Evolutionary conservation across 2,797 vertebrate species (phyloP).

Genomic region (Manis javanica): DNA sequence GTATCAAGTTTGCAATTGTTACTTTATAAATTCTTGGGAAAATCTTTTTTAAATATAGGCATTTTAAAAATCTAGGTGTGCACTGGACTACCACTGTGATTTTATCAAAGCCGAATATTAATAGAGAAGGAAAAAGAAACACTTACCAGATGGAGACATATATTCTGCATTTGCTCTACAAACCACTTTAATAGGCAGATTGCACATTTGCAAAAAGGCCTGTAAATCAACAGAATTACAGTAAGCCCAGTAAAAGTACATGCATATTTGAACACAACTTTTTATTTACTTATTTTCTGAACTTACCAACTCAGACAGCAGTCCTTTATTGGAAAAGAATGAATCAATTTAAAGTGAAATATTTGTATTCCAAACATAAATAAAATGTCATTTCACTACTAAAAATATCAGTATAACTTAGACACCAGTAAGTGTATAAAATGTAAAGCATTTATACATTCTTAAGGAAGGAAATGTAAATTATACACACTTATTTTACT

Average conservation of each 20-base stretch:
- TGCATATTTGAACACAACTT: neutral
- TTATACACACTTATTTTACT: conserved; percentile 11
- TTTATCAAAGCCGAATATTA: conserved; percentile 41
- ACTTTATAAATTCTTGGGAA: conserved; percentile 27
- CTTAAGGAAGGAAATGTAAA: conserved; percentile 26
- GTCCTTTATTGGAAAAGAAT: conserved; percentile 49
- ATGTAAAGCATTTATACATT: conserved; percentile 15
- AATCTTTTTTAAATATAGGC: neutral
- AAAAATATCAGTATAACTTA: conserved; percentile 47
- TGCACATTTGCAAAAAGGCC: conserved; percentile 95
- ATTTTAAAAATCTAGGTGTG: conserved; percentile 29
- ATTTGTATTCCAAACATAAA: conserved; percentile 79
- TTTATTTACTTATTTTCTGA: conserved; percentile 54
- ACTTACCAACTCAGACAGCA: neutral
- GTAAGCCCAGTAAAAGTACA: conserved; percentile 68
- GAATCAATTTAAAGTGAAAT: conserved; percentile 27
- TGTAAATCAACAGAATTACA: conserved; percentile 86
- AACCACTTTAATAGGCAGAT: conserved; percentile 91
- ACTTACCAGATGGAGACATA: conserved; percentile 96
- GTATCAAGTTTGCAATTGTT: neutral
- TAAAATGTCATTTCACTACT: conserved; percentile 50
- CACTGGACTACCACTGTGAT: neutral
- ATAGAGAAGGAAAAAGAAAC: conserved; percentile 41
- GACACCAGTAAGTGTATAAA: conserved; percentile 28
- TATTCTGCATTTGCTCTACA: conserved; percentile 92